phyloP scores from a whole-genome alignment of 1,140 invertebrate species.

The Diuraphis noxia region DNA sequence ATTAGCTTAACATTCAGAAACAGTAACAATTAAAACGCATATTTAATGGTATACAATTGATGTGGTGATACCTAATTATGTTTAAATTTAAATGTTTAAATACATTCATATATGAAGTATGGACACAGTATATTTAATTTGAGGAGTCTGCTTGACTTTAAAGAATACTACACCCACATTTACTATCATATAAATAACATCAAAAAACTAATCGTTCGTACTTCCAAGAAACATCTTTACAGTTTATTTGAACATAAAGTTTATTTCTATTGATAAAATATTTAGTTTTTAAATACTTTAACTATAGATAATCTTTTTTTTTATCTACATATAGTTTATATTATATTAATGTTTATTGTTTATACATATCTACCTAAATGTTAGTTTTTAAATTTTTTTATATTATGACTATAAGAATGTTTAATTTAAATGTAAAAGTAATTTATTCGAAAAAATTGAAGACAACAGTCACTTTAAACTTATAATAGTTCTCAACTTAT shows the following conservation, averaged over 20 bases:
- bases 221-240: background rate
- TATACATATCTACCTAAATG: background rate
- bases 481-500: background rate
- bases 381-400: background rate
- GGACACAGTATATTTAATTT: background rate
- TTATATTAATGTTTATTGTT: background rate
- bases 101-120: background rate
- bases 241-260: background rate
- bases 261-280: background rate
- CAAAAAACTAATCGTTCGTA: constrained; percentile 3
- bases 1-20: no score
- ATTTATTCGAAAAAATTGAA: background rate
- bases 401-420: background rate
- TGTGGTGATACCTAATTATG: background rate
- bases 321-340: background rate
- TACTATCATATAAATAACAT: background rate
- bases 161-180: constrained; percentile 1
- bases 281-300: background rate
- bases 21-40: background rate
- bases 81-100: background rate
- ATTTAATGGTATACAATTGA: background rate
- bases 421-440: background rate
- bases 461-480: background rate
- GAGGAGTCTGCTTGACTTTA: background rate
- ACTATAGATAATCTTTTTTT: background rate